These are phyloP conservation scores for Terebella lapidaria DNA, from an alignment of 2,888 invertebrate species.

Conservation along the genomic window DNA sequence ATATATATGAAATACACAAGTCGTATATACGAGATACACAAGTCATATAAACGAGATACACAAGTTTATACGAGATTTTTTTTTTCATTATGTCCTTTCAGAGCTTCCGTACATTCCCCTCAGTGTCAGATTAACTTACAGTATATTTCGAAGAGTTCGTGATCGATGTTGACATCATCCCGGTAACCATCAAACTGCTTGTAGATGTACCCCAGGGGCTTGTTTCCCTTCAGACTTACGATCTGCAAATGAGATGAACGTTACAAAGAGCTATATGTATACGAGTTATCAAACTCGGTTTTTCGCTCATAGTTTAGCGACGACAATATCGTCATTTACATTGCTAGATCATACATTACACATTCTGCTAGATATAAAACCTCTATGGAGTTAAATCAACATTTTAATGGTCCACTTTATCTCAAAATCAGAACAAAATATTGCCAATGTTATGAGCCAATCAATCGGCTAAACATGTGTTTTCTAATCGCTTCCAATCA, in stretches of 20 bases:
- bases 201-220: constrained; percentile 3
- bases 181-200: background rate
- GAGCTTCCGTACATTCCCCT: too few species aligned
- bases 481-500: too few species aligned
- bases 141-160: background rate
- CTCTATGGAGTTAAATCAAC: too few species aligned
- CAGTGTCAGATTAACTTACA: constrained; percentile 7
- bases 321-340: too few species aligned
- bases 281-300: too few species aligned
- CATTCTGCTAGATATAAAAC: background rate
- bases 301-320: too few species aligned
- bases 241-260: background rate
- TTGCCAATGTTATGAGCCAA: background rate
- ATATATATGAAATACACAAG: too few species aligned
- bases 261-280: background rate
- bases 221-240: background rate
- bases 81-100: too few species aligned
- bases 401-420: background rate
- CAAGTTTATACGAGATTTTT: too few species aligned
- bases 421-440: background rate
- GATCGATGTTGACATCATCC: background rate
- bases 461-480: too few species aligned
- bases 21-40: too few species aligned
- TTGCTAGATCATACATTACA: background rate
- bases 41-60: too few species aligned